phyloP scores from a whole-genome alignment of 2,888 invertebrate genomes.

The Dynastes grantii region DNA sequence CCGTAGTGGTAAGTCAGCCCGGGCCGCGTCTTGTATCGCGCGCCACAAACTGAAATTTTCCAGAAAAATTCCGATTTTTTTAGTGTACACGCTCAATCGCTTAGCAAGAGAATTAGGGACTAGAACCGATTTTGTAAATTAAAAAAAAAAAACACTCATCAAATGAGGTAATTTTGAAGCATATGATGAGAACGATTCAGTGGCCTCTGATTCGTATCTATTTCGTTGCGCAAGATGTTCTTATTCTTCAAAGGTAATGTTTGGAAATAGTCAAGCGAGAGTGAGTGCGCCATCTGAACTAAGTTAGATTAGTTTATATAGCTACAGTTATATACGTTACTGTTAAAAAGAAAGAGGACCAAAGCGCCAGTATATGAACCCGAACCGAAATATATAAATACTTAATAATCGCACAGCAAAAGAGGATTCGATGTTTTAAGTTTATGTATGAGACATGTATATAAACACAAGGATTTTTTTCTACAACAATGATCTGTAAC shows the following conservation, averaged over 20 bases:
- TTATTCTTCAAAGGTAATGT: conserved; percentile 37
- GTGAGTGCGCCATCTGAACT: conserved; percentile 51
- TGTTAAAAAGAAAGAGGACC: conserved; percentile 59
- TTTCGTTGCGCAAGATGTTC: conserved; percentile 42
- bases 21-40: conserved; percentile 96
- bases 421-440: conserved; percentile 30
- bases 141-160: conserved; percentile 22
- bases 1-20: conserved; percentile 97
- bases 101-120: conserved; percentile 64
- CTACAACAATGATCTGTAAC: conserved; percentile 50
- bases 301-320: conserved; percentile 49
- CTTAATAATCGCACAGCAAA: conserved; percentile 27
- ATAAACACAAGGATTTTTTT: conserved; percentile 33
- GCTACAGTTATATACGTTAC: conserved; percentile 47
- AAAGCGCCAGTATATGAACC: conserved; percentile 68
- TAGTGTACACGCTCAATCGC: conserved; percentile 63
- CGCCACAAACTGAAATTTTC: conserved; percentile 88
- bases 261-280: conserved; percentile 51
- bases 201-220: conserved; percentile 34
- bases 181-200: conserved; percentile 44
- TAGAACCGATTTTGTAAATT: conserved; percentile 65
- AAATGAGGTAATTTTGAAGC: conserved; percentile 49
- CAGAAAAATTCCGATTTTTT: conserved; percentile 56
- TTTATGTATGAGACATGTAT: conserved; percentile 9
- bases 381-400: conserved; percentile 66